Percentiles rank a stretch among this genome's conserved stretches.
Conservation (phyloP, 2,888 invertebrate genomes). For the Tanytarsus gracilentus region DNA sequence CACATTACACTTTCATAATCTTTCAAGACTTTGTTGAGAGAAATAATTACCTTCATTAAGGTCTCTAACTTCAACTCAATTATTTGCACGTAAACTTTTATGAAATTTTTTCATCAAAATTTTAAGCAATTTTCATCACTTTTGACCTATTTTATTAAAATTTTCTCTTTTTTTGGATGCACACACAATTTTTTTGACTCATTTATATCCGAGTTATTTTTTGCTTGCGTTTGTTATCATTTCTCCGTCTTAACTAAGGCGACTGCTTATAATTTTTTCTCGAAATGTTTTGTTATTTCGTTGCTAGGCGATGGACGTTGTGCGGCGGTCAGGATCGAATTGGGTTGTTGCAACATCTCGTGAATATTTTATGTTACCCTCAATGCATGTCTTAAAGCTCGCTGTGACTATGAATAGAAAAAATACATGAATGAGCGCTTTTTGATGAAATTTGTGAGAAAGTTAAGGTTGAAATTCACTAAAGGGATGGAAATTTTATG, state of each 20-base stretch:
- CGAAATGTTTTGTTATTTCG: slow-evolving; percentile 17
- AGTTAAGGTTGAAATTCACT: no score
- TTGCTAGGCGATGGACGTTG: slow-evolving; percentile 1
- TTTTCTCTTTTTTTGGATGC: background rate
- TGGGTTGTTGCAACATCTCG: no score
- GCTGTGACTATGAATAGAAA: no score
- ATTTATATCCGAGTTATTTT: background rate
- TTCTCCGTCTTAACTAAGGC: slow-evolving; percentile 24
- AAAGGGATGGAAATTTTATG: no score
- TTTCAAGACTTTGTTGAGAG: no score
- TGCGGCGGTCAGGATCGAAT: background rate
- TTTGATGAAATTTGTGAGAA: no score
- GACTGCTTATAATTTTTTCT: background rate
- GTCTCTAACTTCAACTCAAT: no score
- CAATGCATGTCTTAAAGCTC: no score
- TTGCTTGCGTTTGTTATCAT: slow-evolving; percentile 23
- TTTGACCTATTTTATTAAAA: background rate
- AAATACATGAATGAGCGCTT: no score
- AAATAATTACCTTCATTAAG: no score
- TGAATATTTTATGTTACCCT: no score
- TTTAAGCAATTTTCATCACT: background rate
- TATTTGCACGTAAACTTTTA: background rate
- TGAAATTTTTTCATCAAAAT: background rate
- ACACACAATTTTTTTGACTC: background rate
- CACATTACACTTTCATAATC: no score